Base-by-base conservation (phyloP, 2,888 invertebrate genomes). In the Taenaris catops region DNA sequence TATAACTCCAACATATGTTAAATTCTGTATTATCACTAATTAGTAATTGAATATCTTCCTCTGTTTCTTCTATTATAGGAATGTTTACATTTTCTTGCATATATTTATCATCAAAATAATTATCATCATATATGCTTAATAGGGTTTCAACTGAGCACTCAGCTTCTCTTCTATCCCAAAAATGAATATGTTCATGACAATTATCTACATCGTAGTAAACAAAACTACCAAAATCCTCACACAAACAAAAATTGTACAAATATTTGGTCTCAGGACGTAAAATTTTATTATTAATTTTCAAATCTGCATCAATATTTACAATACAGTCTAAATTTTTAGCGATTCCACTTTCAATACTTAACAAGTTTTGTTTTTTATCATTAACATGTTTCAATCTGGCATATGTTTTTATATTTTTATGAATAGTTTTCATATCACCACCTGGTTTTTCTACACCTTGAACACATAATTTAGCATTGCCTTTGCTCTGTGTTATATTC, bases 361-460 rank as follows among this genome's bases (percentile, higher is more conserved):
- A n/a, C n/a, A n/a, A n/a, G n/a, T n/a, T n/a, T n/a, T n/a, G n/a
- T n/a, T n/a, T n/a, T n/a, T n/a, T n/a, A n/a, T n/a, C n/a, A n/a
- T n/a, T n/a, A n/a, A n/a, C n/a, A n/a, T n/a, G n/a, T n/a, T n/a
- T n/a, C n/a, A n/a, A n/a, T 32, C 52, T 60, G 42, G 44, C 39
- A 49, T 76, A 78, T 4, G 70, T 74, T 55, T 58, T 73, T 8
- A 58, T 23, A 16, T 33, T 28, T 17, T 17, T n/a, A 17, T 19
- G 10, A 36, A 27, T 5, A 28, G 40, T 24, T 10, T 42, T 14
- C 18, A 9, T 19, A 28, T 34, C 25, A 46, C 79, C 78, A 58
- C 78, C 81, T 34, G 80, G 79, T 46, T 75, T 75, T 58, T 79
- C 79, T 4, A 74, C 73, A 20, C 75, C 76, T 53, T 76, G 73